These are phyloP conservation scores for Tachysurus fulvidraco DNA, from an alignment of 2,113 vertebrate genomes.

Conservation along the genomic window DNA sequence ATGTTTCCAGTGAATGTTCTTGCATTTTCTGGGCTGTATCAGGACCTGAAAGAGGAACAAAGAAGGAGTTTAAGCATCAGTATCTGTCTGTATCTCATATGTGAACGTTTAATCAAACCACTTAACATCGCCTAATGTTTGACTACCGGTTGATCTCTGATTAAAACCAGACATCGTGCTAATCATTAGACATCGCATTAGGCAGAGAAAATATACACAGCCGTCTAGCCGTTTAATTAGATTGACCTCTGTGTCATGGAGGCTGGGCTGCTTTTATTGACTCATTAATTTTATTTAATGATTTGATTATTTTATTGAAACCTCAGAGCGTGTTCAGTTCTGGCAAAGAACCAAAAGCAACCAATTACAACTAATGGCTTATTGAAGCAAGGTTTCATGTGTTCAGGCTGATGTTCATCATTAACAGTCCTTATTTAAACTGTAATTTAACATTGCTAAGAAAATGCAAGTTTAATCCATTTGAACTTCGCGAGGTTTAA, in stretches of 20 bases:
- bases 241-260: conserved; percentile 34
- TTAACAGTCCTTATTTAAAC: not conserved
- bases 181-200: conserved; percentile 32
- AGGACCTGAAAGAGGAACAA: conserved; percentile 14
- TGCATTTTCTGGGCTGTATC: conserved; percentile 15
- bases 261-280: conserved; percentile 31
- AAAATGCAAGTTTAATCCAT: not conserved
- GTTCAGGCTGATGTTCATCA: not conserved
- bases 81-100: not conserved
- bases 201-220: conserved; percentile 2
- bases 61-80: not conserved
- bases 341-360: conserved; percentile 22
- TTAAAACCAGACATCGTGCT: conserved; percentile 23
- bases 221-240: conserved; percentile 33
- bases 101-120: conserved; percentile 5
- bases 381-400: conserved; percentile 11
- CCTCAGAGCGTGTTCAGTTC: conserved; percentile 18
- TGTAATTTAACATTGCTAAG: not conserved
- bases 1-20: conserved; percentile 11
- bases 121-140: conserved; percentile 16
- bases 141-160: conserved; percentile 11
- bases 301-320: conserved; percentile 10
- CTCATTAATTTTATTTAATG: conserved; percentile 47
- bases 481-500: not conserved
- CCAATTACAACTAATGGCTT: conserved; percentile 18